These are phyloP conservation scores for Pandion haliaetus DNA, from an alignment of 2,113 vertebrate species.

Conservation along the genomic window DNA sequence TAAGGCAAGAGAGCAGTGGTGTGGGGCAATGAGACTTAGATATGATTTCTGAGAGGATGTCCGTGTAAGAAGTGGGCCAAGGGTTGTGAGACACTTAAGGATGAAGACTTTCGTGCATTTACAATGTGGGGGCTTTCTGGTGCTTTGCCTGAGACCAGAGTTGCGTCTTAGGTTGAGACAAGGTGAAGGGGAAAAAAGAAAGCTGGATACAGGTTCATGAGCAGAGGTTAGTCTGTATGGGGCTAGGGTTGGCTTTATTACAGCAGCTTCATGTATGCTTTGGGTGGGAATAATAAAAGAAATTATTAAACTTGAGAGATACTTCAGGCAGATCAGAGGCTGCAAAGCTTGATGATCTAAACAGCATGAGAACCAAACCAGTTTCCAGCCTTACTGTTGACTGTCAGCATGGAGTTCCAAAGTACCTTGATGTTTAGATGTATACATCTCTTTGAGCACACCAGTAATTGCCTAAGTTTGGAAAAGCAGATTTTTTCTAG, in stretches of 20 bases:
- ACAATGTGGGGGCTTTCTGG: neutral
- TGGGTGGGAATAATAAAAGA: neutral
- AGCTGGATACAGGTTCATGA: neutral
- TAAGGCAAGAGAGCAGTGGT: neutral
- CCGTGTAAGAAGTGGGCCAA: neutral
- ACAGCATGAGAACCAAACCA: neutral
- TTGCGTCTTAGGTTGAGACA: neutral
- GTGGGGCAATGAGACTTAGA: neutral
- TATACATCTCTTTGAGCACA: neutral
- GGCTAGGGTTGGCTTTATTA: neutral
- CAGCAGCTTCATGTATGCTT: neutral
- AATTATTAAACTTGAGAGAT: neutral
- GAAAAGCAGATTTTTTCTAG: neutral
- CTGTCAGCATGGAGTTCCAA: neutral
- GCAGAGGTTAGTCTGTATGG: neutral
- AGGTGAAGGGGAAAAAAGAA: neutral
- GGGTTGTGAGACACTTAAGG: neutral
- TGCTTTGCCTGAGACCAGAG: neutral
- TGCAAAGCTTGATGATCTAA: neutral
- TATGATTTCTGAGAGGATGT: neutral
- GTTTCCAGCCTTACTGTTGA: neutral
- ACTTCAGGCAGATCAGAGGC: neutral
- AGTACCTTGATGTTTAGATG: neutral
- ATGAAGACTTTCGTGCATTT: neutral
- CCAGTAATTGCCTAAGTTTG: neutral